Conservation (phyloP, 1,140 invertebrate genomes). For the Coboldia fuscipes region DNA sequence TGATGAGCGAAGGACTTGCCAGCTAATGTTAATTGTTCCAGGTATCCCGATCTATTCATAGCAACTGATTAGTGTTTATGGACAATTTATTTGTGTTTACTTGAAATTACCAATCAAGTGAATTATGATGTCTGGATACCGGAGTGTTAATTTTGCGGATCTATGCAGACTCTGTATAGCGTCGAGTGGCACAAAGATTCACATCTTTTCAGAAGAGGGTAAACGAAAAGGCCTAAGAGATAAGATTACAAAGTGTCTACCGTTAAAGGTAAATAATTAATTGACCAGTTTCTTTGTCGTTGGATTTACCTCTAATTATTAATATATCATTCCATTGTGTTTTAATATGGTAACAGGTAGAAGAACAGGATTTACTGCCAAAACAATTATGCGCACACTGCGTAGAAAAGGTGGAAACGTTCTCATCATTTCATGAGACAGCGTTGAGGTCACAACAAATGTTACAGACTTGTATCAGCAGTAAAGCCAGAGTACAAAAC, state of each 20-base stretch:
- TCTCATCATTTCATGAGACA: slow-evolving; percentile 36
- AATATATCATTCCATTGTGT: neutral
- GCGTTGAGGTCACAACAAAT: slow-evolving; percentile 41
- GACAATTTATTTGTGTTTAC: too few species aligned
- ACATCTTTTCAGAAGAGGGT: slow-evolving; percentile 42
- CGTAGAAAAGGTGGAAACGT: slow-evolving; percentile 34
- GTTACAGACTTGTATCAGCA: slow-evolving; percentile 38
- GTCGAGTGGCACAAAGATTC: slow-evolving; percentile 36
- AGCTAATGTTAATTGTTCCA: too few species aligned
- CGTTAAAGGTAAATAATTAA: slow-evolving; percentile 28
- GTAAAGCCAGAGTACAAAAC: slow-evolving; percentile 35
- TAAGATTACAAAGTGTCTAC: slow-evolving; percentile 39
- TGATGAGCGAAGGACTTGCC: too few species aligned
- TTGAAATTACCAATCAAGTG: too few species aligned
- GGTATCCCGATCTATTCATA: too few species aligned
- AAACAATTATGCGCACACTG: slow-evolving; percentile 46
- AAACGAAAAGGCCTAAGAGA: slow-evolving; percentile 33
- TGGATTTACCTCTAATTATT: neutral
- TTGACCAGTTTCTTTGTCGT: neutral
- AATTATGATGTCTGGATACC: slow-evolving; percentile 44
- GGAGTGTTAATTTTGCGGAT: slow-evolving; percentile 45
- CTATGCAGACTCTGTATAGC: slow-evolving; percentile 43
- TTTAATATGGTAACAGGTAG: slow-evolving; percentile 24
- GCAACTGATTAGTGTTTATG: too few species aligned
- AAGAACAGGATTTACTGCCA: slow-evolving; percentile 42